Base-by-base conservation (phyloP, 2,888 invertebrate species). In the Spodoptera exigua region DNA sequence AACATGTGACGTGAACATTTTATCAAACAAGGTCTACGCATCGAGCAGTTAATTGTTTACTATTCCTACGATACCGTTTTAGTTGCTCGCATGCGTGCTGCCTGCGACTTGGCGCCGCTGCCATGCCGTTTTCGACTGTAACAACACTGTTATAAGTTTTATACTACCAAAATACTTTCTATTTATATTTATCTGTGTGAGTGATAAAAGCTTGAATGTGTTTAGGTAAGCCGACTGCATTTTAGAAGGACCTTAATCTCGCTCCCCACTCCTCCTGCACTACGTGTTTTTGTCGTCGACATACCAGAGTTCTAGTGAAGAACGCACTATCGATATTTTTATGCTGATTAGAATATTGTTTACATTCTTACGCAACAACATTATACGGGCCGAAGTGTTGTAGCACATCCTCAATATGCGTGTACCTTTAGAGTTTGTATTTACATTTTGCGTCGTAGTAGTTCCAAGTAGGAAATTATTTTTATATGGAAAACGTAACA, bases 11-110 rank as follows among this genome's bases (percentile, higher is more conserved):
- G 85, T 84, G 82, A 86, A 83, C 81, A 84, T 86, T 86, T 87
- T 88, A 87, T 87, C 84, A 86, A 85, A 83, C 81, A 84, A 86
- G 84, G 85, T 84, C 82, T 89, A 89, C 85, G 85, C 87, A 87
- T 86, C 83, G 82, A 85, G 81, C 82, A 86, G 84, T 83, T 88
- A 87, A 87, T 92, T 92, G 90, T 92, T 92, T 91, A 92, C 90
- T 90, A 90, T 90, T 89, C 83, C 85, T 87, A 87, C 86, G 87
- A 89, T 88, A 89, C 86, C 87, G 87, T 89, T 88, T 87, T 86
- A 86, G 86, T 85, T 81, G 81, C 85, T 85, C 82, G 86, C 81
- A 86, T 85, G 84, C 85, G 85, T 85, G 82, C 79, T 82, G 77
- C 81, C 83, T 83, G 83, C 85, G 84, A 79, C 76, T 78, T 69